Evolutionary conservation across 2,113 vertebrate genomes (phyloP).

Genomic region (Panthera leo): DNA sequence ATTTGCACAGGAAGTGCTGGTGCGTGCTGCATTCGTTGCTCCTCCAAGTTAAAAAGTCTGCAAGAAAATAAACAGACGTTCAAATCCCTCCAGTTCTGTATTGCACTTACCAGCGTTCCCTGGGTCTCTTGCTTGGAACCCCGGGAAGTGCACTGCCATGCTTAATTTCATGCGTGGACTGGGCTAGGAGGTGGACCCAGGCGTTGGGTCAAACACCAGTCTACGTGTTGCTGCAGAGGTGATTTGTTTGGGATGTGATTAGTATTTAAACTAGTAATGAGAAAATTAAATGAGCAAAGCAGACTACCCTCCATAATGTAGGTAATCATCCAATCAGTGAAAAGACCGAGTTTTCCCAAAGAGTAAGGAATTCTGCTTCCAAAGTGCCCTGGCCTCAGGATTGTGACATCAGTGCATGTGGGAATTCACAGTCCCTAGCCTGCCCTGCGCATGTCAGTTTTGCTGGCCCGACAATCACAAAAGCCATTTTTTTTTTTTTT

Average conservation of each 20-base stretch:
- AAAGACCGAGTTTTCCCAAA: neutral
- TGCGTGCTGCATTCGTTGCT: neutral
- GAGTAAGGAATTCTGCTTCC: neutral
- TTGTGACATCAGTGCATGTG: neutral
- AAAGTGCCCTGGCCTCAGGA: neutral
- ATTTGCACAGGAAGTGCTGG: slow-evolving; percentile 81
- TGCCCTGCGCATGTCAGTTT: neutral
- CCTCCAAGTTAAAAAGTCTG: slow-evolving; percentile 80
- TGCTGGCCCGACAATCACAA: neutral
- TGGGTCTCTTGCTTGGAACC: neutral
- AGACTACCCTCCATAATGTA: neutral
- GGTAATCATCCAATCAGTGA: neutral
- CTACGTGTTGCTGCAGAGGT: neutral
- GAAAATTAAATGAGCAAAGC: neutral
- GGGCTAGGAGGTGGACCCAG: neutral
- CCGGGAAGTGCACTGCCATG: rapidly evolving
- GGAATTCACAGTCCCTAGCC: neutral
- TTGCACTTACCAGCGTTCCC: neutral
- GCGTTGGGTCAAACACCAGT: neutral
- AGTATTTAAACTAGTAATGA: neutral
- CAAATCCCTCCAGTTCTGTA: neutral
- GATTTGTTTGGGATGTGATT: neutral
- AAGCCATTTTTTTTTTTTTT: neutral
- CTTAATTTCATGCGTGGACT: neutral
- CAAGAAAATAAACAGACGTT: neutral